Percentiles rank a stretch among this genome's conserved stretches.
Conservation (phyloP, 2,888 invertebrate genomes). For the Altica lythri region DNA sequence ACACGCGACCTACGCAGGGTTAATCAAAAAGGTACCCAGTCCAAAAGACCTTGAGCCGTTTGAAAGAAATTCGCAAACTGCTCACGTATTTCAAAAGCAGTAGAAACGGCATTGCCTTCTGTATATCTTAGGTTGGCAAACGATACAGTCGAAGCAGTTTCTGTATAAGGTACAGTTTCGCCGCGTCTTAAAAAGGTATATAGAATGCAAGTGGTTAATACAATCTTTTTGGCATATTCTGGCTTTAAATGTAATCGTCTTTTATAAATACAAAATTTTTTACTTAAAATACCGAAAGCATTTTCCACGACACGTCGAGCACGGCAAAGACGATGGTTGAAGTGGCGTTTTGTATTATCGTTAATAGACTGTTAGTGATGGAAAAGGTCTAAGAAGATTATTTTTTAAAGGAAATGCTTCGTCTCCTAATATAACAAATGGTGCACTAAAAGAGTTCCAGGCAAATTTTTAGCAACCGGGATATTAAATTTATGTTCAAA, state of each 20-base stretch:
- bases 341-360: slow-evolving; percentile 4
- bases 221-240: slow-evolving; percentile 10
- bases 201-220: slow-evolving; percentile 14
- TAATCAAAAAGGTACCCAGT: slow-evolving; percentile 9
- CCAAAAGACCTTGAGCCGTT: slow-evolving; percentile 14
- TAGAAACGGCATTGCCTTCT: slow-evolving; percentile 24
- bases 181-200: slow-evolving; percentile 3
- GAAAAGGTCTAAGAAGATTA: slow-evolving; percentile 42
- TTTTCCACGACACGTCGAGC: slow-evolving; percentile 13
- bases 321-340: slow-evolving; percentile 7
- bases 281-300: slow-evolving; percentile 5
- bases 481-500: slow-evolving; percentile 16
- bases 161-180: slow-evolving; percentile 7
- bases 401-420: slow-evolving; percentile 42
- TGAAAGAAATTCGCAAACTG: slow-evolving; percentile 22
- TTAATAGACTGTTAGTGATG: slow-evolving; percentile 17
- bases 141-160: slow-evolving; percentile 17
- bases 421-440: slow-evolving; percentile 38
- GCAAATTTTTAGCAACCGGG: slow-evolving; percentile 10
- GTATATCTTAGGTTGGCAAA: slow-evolving; percentile 18
- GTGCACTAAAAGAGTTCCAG: slow-evolving; percentile 33
- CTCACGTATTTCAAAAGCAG: slow-evolving; percentile 21
- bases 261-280: slow-evolving; percentile 12
- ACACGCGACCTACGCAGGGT: no score
- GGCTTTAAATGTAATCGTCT: slow-evolving; percentile 7